Evolutionary conservation across 2,113 vertebrate species (phyloP), one percentile per base, ranked within the genome.

Genomic region (Eupsittula cactorum): DNA sequence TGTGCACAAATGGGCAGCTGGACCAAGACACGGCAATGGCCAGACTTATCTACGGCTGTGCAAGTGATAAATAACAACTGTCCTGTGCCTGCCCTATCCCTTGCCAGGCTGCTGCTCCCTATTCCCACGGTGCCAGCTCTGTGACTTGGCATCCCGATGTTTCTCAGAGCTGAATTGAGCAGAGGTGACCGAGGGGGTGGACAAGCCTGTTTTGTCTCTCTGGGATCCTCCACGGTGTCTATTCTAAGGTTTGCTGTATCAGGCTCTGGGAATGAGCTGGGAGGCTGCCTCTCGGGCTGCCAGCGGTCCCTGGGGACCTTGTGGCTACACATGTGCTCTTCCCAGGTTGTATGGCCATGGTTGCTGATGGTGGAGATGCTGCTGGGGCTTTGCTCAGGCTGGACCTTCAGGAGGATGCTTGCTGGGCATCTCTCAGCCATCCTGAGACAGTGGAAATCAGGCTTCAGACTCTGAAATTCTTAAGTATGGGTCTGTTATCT

Each of bases 191-290:
- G 68, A 91, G 86, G 91, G 95, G 86, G 86, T 91, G 94, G 91
- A 60, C 31, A 71, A 70, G 77, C 2, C 63, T 15, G 20, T 42
- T 82, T 39, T 0, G 2, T 59, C 46, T 92, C 74, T 29, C 90
- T 92, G 94, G 91, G 81, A 94, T 92, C 80, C 60, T 90, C 92
- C 4, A 0, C 35, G 42, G 64, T 88, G 0, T 84, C 94, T 96
- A 82, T 97, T 96, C 95, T 93, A 89, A 93, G 97, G 92, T 82
- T 89, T 74, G 73, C 82, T 37, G 49, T 47, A 2, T 10, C 71
- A 69, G 71, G 9, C 91, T 86, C 91, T 94, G 96, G 95, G 96
- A 97, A 97, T 91, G 74, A 73, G 82, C 86, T 75, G 39, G 4
- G 8, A 82, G 17, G 59, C 79, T 73, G 82, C 82, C 83, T 92